Evolutionary conservation across 2,797 vertebrate species (phyloP).

Genomic region (Protosalanx chinensis): DNA sequence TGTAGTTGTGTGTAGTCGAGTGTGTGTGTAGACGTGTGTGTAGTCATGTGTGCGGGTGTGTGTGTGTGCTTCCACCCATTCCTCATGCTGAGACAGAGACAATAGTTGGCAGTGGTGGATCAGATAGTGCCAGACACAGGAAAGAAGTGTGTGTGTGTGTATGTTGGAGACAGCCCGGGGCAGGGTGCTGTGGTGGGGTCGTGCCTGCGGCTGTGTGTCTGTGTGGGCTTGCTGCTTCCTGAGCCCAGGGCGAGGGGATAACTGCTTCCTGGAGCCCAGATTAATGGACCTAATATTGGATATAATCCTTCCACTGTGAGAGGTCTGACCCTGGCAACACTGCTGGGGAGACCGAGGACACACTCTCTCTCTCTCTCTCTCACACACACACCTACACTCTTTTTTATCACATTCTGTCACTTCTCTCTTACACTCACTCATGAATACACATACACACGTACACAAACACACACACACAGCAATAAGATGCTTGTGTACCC

Average conservation of each 20-base stretch:
- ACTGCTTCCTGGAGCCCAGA: constrained; percentile 59
- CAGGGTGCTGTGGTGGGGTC: constrained; percentile 14
- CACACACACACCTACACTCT: not conserved
- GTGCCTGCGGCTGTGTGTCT: not conserved
- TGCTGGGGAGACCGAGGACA: constrained; percentile 7
- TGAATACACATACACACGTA: constrained; percentile 9
- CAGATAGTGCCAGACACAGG: constrained; percentile 9
- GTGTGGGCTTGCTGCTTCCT: constrained; percentile 47
- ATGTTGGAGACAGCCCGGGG: not conserved
- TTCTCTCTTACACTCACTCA: not conserved
- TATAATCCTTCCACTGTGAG: constrained; percentile 67
- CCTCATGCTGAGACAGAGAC: constrained; percentile 2
- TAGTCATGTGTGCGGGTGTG: constrained; percentile 16
- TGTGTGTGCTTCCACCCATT: constrained; percentile 15
- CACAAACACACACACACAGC: constrained; percentile 10
- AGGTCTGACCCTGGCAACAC: constrained; percentile 31
- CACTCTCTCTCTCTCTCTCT: constrained; percentile 19
- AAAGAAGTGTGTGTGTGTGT: constrained; percentile 2
- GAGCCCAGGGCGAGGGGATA: constrained; percentile 41
- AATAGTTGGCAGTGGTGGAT: constrained; percentile 6
- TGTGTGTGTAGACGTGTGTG: constrained; percentile 27
- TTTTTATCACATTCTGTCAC: not conserved
- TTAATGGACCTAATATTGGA: constrained; percentile 68
- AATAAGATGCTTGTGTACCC: constrained; percentile 5
- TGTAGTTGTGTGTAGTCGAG: not conserved